Base-by-base conservation (phyloP, 2,113 vertebrate genomes). In the Dicerorhinus sumatrensis region DNA sequence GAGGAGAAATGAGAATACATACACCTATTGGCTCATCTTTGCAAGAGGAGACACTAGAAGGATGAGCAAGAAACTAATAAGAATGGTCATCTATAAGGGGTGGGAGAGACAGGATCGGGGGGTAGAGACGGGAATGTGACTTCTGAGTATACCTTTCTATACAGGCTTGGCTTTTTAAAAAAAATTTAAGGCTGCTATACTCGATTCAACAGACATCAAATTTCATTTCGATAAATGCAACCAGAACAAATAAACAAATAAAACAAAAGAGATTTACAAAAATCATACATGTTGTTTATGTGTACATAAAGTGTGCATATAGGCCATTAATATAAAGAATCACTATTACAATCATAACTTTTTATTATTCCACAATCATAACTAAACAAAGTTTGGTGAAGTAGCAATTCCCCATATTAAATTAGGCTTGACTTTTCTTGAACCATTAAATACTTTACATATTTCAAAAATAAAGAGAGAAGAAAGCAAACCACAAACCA, bases 401-500 rank as follows among this genome's bases (percentile, higher is more conserved):
- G 62, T 18, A 91, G 48, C 39, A 67, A 87, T 91, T 80, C 51
- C 48, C 56, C 42, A n/a, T 70, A 93, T 75, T 95, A 90, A 85
- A 90, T 88, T 73, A 93, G 80, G 65, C 21, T 95, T 92, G 27
- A 77, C 65, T 94, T 90, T 33, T 42, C 42, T 42, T 63, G 54
- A 94, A 92, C 65, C 60, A 91, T 36, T 72, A 89, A 82, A 82
- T 83, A 92, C 48, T 58, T 77, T 36, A 90, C 29, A 6, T 31
- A 91, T 62, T 63, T 31, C 39, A 69, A 80, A 97, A 86, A 93
- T 48, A 62, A 51, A 86, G n/a, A 73, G 18, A 54, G 46, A 65
- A 72, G 67, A 88, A 84, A 73, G 48, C 25, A 87, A 93, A 63
- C 62, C 56, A 91, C 7, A 79, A 91, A 83, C 2, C 73, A 70